Percentiles rank a stretch among this genome's conserved stretches.
phyloP scores from a whole-genome alignment of 2,113 vertebrate species.

The Propithecus coquereli region DNA sequence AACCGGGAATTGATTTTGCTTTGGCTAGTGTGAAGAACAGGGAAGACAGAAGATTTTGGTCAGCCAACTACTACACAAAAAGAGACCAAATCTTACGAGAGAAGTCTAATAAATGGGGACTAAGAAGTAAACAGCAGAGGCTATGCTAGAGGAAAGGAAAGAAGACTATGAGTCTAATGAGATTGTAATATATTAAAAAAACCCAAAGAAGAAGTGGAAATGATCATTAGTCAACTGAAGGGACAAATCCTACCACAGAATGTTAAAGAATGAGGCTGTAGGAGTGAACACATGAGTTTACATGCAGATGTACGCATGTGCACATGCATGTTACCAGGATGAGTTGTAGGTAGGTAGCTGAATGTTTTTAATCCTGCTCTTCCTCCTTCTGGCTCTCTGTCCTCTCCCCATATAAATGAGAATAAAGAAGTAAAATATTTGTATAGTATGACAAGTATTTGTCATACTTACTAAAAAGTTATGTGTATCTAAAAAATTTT shows the following conservation, averaged over 20 bases:
- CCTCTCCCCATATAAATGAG: neutral
- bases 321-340: neutral
- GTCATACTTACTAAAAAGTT: constrained; percentile 6
- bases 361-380: constrained; percentile 8
- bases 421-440: constrained; percentile 12
- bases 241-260: neutral
- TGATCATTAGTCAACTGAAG: neutral
- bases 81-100: neutral
- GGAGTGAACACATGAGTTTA: neutral
- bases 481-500: neutral
- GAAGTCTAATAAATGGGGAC: neutral
- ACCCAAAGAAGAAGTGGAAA: neutral
- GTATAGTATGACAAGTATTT: constrained; percentile 20
- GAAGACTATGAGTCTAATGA: neutral
- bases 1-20: neutral
- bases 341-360: neutral
- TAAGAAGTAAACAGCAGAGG: neutral
- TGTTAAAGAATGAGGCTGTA: neutral
- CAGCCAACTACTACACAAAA: neutral
- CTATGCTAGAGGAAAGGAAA: neutral
- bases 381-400: constrained; percentile 19
- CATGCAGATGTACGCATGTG: neutral
- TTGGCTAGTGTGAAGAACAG: neutral
- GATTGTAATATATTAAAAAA: neutral
- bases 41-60: neutral